Conservation (phyloP, 2,113 vertebrate genomes). For the Pterocles orientalis region DNA sequence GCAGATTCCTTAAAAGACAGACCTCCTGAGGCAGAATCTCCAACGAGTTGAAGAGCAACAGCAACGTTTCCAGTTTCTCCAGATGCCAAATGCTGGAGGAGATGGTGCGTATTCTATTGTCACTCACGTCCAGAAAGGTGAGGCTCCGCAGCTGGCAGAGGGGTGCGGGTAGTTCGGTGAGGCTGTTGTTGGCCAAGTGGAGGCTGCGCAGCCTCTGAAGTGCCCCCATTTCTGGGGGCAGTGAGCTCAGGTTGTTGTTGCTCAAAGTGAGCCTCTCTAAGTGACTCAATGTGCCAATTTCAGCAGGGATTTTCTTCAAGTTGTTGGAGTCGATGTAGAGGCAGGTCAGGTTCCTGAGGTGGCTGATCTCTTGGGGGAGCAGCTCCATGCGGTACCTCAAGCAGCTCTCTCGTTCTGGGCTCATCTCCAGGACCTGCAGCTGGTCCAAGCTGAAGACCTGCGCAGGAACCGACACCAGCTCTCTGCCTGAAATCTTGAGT, state of each 20-base stretch:
- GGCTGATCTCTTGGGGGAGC: slow-evolving; percentile 47
- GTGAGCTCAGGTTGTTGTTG: slow-evolving; percentile 41
- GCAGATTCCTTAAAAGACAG: slow-evolving; percentile 47
- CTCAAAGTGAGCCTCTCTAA: slow-evolving; percentile 68
- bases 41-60: slow-evolving; percentile 54
- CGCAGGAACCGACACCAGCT: background rate
- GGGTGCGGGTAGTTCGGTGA: slow-evolving; percentile 11
- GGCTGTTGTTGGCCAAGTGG: slow-evolving; percentile 65
- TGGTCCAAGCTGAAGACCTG: slow-evolving; percentile 56
- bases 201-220: slow-evolving; percentile 63
- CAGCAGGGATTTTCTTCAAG: slow-evolving; percentile 41
- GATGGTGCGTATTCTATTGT: slow-evolving; percentile 55
- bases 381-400: slow-evolving; percentile 42
- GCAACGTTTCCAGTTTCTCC: slow-evolving; percentile 35
- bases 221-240: slow-evolving; percentile 37
- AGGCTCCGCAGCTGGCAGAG: slow-evolving; percentile 61
- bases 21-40: slow-evolving; percentile 13
- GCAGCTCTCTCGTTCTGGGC: slow-evolving; percentile 56
- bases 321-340: slow-evolving; percentile 66
- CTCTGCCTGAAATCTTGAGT: slow-evolving; percentile 59
- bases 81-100: slow-evolving; percentile 34
- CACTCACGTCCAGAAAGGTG: slow-evolving; percentile 57
- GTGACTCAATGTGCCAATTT: slow-evolving; percentile 33
- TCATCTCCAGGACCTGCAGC: slow-evolving; percentile 68
- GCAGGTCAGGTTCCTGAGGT: slow-evolving; percentile 38